Evolutionary conservation across 2,797 vertebrate genomes (phyloP), one percentile per base, ranked within the genome.

Genomic region (Ceryle rudis): DNA sequence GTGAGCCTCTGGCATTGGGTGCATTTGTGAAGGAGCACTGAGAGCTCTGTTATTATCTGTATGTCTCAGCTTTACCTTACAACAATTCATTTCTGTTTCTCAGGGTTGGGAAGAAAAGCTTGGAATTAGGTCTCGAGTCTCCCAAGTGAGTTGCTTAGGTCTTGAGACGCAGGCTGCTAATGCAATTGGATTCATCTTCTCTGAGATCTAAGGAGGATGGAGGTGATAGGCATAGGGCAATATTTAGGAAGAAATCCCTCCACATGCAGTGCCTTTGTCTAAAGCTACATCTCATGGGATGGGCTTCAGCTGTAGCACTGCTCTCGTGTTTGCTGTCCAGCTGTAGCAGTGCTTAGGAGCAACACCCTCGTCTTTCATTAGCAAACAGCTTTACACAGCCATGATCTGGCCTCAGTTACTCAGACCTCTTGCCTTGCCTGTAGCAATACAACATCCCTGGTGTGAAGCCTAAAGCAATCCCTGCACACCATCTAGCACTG

Each of bases 181-280:
- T 2, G 10, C 25, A 84, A 25, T 31, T 52, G 35, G 21, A 21
- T 51, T 37, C 3, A 37, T 58, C 10, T 58, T 54, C 15, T 74
- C 28, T 65, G 29, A 79, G 7, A 54, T 23, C 44, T 23, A 81
- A 61, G 37, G 9, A n/a, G 2, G 2, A 5, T 54, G 62, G 49
- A 81, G 35, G 19, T 51, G 33, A 6, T 22, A 64, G 35, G 9
- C 3, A 22, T 2, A 35, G 28, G 55, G 11, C 35, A 58, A n/a
- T 16, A 12, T 35, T 82, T 75, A 66, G 54, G 41, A 21, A 42
- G 46, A 71, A 73, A 75, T 42, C 22, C 2, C 6, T 15, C 17
- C 37, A 29, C 14, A 21, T 0, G 0, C 0, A 2, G 28, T 42
- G 33, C 39, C 2, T 8, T 60, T 70, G 6, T 21, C 33, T 67